Base-by-base conservation (phyloP, 2,888 invertebrate genomes). In the Scelioninae gen. 2 region DNA sequence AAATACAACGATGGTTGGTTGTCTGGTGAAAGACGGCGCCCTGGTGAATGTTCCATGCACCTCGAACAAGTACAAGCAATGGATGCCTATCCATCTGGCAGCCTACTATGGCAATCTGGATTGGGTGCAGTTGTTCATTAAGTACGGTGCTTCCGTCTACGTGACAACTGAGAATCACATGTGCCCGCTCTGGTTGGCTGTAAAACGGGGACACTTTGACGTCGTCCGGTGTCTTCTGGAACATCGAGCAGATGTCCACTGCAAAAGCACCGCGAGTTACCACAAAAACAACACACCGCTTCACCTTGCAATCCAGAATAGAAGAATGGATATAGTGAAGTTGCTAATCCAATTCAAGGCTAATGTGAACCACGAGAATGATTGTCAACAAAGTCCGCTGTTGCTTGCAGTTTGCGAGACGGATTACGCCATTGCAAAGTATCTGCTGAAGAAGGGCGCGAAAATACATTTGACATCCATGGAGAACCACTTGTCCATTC, bases 51-150 rank as follows among this genome's bases (percentile, higher is more conserved):
- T 60, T 7, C 35, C 67, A 1, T 63, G 50, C 25, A 19, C 37
- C 2, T 10, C 43, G 0, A 5, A 6, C 9, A 31, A 22, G 7
- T 63, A 63, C 41, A 57, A 45, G 2, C 39, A 63, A 1, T 73
- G 73, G 73, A 50, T 63, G 52, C 61, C 73, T 2, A 35, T 73
- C 4, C 73, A 73, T 13, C 22, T 67, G 11, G 73, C 67, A 10
- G 48, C 61, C 2, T 73, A 65, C 10, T n/a, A 0, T 6, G 72
- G 73, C 6, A 67, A 63, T 18, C 39, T 68, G 13, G 19, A 31
- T 0, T 73, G 68, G 73, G 45, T 73, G 0, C 16, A 46, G 13
- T 10, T 63, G 0, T 46, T 73, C 6, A 11, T 68, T 25, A 39
- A 68, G 2, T 58, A 63, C 31, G 73, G 68, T 4, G 63, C 73